Percentiles rank a stretch among this genome's conserved stretches.
These are phyloP conservation scores for Cyprinodon brontotheroides DNA, from an alignment of 2,113 vertebrate species.

Conservation along the genomic window DNA sequence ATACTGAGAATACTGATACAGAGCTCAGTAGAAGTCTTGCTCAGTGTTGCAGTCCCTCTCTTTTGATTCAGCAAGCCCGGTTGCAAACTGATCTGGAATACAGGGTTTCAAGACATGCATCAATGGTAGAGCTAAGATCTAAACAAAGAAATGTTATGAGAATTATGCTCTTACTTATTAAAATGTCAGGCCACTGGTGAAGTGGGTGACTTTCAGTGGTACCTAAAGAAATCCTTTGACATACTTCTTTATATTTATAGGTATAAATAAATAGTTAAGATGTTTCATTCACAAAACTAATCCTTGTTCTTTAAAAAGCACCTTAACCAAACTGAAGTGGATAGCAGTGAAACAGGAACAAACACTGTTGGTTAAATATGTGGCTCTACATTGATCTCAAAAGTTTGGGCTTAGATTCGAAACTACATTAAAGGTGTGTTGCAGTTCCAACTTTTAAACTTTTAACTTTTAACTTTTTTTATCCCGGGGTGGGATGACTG, in stretches of 20 bases:
- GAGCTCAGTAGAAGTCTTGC: background rate
- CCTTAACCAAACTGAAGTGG: background rate
- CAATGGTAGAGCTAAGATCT: background rate
- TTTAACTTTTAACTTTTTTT: too few relatives aligned
- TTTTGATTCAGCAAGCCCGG: background rate
- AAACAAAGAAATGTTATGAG: too few relatives aligned
- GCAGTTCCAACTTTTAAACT: too few relatives aligned
- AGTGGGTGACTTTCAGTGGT: too few relatives aligned
- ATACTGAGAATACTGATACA: background rate
- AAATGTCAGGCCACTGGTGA: background rate
- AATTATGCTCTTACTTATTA: background rate
- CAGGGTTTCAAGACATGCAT: background rate
- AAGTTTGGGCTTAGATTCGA: background rate
- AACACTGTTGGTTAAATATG: background rate
- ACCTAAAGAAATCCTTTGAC: too few relatives aligned
- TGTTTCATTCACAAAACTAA: background rate
- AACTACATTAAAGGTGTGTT: too few relatives aligned
- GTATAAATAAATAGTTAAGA: background rate
- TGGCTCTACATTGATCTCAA: background rate
- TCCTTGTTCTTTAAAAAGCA: too few relatives aligned
- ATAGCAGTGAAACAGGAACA: background rate
- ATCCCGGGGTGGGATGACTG: too few relatives aligned
- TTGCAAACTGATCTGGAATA: background rate
- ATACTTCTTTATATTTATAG: too few relatives aligned
- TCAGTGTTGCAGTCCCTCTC: background rate